Base-by-base conservation (phyloP, 2,888 invertebrate genomes). In the Orthosia gracilis region DNA sequence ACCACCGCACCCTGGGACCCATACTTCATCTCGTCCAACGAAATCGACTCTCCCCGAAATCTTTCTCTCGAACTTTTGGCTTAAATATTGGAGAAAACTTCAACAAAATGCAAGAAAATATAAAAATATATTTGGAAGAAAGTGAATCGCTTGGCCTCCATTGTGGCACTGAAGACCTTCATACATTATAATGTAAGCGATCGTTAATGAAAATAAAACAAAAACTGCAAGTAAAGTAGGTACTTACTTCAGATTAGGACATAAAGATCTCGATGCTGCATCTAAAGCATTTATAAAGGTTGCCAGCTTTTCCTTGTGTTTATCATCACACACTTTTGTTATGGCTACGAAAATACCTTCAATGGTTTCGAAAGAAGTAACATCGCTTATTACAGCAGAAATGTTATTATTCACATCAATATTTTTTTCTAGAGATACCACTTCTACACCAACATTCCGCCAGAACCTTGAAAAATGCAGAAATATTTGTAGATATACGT, bases 361-460 rank as follows among this genome's bases (percentile, higher is more conserved):
- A 55, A 77, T 55, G 2, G 11, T 47, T 17, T 64, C 78, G 13
- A 77, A 45, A 45, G 13, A 31, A 13, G 7, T 31, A 40, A 50
- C 78, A 57, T 31, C 45, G 1, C 54, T 69, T 11, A 77, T 54
- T 3, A 66, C 0, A 1, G 4, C 13, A 15, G 21, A 4, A 50
- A 23, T 18, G 9, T 0, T 1, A 1, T 49, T 54, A 2, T 26
- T 45, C 23, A 11, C 12, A 65, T 40, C 17, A 4, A 21, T 23
- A 1, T 50, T 61, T 17, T n/a, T 54, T 21, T 55, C 18, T 23
- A 12, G 4, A 13, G 59, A 40, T 13, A 47, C 3, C 0, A 78
- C 64, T 23, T 74, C 4, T 0, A 74, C 47, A n/a, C 69, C 83
- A 15, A 69, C 13, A 47, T 69, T 67, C 55, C 54, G 59, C 76